A percentile compares a stretch with the other conserved stretches of the same genome.
Evolutionary conservation across 1,140 invertebrate genomes (phyloP).

Genomic region (Macrocentrus cingulum): DNA sequence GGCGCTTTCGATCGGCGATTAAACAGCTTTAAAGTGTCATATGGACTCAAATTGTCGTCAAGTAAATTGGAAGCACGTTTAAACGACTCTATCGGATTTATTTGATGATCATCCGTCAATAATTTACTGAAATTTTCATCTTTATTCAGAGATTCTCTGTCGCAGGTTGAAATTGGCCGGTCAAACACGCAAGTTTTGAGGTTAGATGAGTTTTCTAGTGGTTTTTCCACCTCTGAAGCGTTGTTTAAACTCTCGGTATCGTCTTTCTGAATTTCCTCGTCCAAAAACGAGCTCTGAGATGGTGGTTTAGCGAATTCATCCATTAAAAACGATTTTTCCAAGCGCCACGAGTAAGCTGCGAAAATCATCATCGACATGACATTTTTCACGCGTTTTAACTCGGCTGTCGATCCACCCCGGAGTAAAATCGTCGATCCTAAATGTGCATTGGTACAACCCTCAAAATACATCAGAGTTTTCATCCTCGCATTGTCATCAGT

Average conservation of each 20-base stretch:
- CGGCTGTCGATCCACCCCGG: constrained; percentile 73
- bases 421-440: constrained; percentile 89
- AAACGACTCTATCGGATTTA: constrained; percentile 33
- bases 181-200: too few relatives aligned
- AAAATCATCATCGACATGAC: constrained; percentile 82
- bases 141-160: constrained; percentile 13
- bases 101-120: neutral
- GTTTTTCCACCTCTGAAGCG: too few relatives aligned
- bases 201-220: too few relatives aligned
- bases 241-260: too few relatives aligned
- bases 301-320: constrained; percentile 76
- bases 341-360: constrained; percentile 85
- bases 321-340: constrained; percentile 89
- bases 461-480: constrained; percentile 93
- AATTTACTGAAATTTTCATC: constrained; percentile 22
- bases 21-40: constrained; percentile 54
- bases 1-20: constrained; percentile 47
- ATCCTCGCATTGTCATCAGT: constrained; percentile 60
- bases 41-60: constrained; percentile 41
- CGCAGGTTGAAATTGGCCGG: too few relatives aligned
- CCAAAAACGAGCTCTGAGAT: constrained; percentile 55
- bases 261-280: constrained; percentile 47
- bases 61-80: constrained; percentile 44
- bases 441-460: constrained; percentile 81
- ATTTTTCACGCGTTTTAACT: constrained; percentile 81